Conservation (phyloP, 2,113 vertebrate species). For the Empidonax alnorum region DNA sequence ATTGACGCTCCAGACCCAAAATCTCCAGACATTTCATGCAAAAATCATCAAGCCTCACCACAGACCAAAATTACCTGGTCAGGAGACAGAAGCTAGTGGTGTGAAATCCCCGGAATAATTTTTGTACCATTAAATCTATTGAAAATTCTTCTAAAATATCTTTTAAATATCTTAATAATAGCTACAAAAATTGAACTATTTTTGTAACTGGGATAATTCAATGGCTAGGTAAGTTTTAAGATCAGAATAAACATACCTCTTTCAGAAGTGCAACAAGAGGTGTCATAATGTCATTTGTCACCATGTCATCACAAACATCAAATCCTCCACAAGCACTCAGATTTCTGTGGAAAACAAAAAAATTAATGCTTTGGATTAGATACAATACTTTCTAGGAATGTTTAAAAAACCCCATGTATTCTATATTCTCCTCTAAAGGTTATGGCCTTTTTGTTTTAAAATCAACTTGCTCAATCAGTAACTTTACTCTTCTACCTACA, state of each 20-base stretch:
- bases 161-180: background rate
- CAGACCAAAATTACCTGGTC: background rate
- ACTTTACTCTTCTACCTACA: background rate
- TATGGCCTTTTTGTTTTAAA: background rate
- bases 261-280: constrained; percentile 88
- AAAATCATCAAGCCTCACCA: background rate
- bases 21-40: background rate
- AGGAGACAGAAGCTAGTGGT: background rate
- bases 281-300: constrained; percentile 92
- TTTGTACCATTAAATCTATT: background rate
- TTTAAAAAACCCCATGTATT: rapidly evolving
- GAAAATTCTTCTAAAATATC: background rate
- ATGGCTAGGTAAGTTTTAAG: background rate
- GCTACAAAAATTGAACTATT: background rate
- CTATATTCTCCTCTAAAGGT: background rate
- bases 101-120: background rate
- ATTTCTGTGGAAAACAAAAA: constrained; percentile 78
- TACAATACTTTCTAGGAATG: background rate
- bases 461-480: background rate
- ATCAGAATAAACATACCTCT: constrained; percentile 81
- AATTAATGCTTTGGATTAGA: background rate
- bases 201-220: background rate
- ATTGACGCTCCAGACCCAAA: background rate
- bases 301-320: constrained; percentile 96
- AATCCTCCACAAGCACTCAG: constrained; percentile 94